Evolutionary conservation across 2,888 invertebrate genomes (phyloP), one percentile per base, ranked within the genome.

Genomic region (Tetrapedia diversipes): DNA sequence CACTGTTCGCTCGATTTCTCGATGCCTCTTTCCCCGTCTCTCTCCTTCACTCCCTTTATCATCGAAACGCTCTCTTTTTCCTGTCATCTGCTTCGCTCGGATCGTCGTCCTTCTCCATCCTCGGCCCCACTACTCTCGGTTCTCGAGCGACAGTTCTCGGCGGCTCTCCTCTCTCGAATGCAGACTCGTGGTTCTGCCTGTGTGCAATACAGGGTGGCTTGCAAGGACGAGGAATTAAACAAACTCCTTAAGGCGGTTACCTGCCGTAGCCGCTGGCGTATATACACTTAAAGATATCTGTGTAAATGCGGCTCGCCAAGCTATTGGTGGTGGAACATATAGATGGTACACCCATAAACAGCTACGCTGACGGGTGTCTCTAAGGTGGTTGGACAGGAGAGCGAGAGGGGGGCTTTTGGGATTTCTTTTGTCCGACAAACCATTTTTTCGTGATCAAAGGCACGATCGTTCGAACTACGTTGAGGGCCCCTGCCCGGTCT

Each of bases 191-290:
- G 71, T 64, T 82, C 70, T n/a, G 74, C 47, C 70, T 70, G 74
- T 69, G 73, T 75, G 78, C 77, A 74, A 84, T 86, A 86, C 80
- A 87, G 86, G 82, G 87, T 87, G 85, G 82, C 81, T 82, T 69
- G 79, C 83, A 85, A 86, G 86, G 82, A 86, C 84, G 79, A 82
- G 77, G 81, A 85, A 83, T 85, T 84, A 84, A 85, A 77, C 77
- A 76, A 86, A 83, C 85, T 86, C 74, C 81, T 85, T 84, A 77
- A 85, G 82, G 86, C 86, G 77, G 84, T 80, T 84, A 81, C 81
- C 81, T 79, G 84, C 81, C 74, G 77, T 65, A 49, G 34, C 51
- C 61, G 45, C 39, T 32, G 66, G 54, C 47, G 51, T 66, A 63
- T 49, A 60, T 59, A 60, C 51, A 49, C 47, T 47, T 43, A 64